These are phyloP conservation scores for Neodontobutis hainanensis DNA, from an alignment of 2,113 vertebrate genomes.

Conservation along the genomic window DNA sequence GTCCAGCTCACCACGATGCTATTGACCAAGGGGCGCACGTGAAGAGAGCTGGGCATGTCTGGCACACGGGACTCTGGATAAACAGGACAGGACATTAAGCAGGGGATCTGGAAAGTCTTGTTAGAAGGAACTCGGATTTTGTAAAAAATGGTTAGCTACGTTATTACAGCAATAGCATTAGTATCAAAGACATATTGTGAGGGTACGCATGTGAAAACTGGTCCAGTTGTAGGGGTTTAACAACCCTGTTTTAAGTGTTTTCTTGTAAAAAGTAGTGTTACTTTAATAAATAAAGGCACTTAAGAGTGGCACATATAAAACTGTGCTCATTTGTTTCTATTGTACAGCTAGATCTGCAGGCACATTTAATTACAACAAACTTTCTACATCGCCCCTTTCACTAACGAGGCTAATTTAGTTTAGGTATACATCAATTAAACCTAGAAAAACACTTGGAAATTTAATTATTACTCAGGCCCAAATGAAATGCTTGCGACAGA, in stretches of 20 bases:
- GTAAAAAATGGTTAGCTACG: too few relatives aligned
- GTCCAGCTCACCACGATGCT: slow-evolving; percentile 99
- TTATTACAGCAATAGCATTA: too few relatives aligned
- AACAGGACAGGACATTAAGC: background rate
- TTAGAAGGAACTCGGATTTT: too few relatives aligned
- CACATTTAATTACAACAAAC: background rate
- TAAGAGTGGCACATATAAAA: background rate
- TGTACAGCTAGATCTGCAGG: background rate
- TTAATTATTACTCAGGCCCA: slow-evolving; percentile 3
- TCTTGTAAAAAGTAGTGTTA: background rate
- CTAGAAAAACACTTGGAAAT: background rate
- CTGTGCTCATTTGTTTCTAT: slow-evolving; percentile 1
- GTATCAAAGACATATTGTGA: too few relatives aligned
- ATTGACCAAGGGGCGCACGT: slow-evolving; percentile 91
- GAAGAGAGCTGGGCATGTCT: slow-evolving; percentile 94
- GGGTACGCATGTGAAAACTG: too few relatives aligned
- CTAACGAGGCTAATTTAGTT: slow-evolving; percentile 8
- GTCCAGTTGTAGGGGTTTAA: too few relatives aligned
- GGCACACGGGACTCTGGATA: slow-evolving; percentile 89
- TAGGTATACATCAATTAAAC: slow-evolving; percentile 9
- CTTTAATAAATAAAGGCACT: slow-evolving; percentile 5
- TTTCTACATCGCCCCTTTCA: slow-evolving; percentile 5
- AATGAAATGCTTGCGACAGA: background rate
- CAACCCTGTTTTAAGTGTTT: too few relatives aligned
- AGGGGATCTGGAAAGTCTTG: too few relatives aligned